These are phyloP conservation scores for Rhipidura dahli DNA, from an alignment of 2,113 vertebrate species.

Conservation along the genomic window DNA sequence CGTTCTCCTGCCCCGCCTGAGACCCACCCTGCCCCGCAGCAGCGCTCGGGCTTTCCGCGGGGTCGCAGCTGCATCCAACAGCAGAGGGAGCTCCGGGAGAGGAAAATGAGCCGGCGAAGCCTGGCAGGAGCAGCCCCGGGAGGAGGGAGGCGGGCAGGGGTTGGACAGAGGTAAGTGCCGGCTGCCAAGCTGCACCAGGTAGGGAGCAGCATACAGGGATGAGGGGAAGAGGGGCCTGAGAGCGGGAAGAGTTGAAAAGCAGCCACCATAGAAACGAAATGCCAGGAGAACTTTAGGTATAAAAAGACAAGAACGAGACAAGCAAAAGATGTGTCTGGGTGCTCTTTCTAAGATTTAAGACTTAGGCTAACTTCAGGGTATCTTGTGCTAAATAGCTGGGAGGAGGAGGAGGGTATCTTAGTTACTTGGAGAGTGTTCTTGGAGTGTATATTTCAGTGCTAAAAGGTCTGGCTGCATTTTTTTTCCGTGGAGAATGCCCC, in stretches of 20 bases:
- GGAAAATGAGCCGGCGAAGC: neutral
- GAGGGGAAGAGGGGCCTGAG: neutral
- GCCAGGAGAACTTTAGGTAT: neutral
- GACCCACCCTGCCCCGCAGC: neutral
- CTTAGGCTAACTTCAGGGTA: neutral
- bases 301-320: neutral
- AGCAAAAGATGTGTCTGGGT: neutral
- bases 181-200: neutral
- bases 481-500: neutral
- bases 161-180: neutral
- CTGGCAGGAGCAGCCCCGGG: neutral
- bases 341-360: neutral
- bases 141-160: neutral
- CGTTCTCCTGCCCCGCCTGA: neutral
- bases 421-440: neutral
- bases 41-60: neutral
- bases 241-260: neutral
- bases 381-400: neutral
- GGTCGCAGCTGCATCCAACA: neutral
- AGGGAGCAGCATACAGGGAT: neutral
- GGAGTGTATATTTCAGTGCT: neutral
- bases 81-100: constrained; percentile 66
- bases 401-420: neutral
- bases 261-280: neutral
- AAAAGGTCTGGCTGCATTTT: neutral